Conservation (phyloP, 2,888 invertebrate species). For the Drosophila barbarae region DNA sequence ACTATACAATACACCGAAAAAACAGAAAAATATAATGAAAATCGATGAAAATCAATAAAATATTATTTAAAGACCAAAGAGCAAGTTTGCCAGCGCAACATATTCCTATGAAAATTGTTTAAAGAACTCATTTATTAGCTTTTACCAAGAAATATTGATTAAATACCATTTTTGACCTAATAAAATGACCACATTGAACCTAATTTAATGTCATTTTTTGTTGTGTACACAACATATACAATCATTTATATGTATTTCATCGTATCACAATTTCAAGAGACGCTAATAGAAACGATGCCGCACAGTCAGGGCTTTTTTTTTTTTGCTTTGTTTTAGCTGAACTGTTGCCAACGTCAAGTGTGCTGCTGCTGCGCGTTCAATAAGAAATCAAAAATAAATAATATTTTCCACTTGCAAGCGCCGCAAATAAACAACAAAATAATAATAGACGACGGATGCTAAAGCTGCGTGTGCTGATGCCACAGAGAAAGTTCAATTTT, state of each 20-base stretch:
- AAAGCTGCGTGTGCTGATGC: constrained; percentile 45
- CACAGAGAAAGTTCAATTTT: constrained; percentile 58
- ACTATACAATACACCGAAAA: constrained; percentile 1
- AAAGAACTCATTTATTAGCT: not conserved
- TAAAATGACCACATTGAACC: not conserved
- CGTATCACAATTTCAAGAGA: constrained; percentile 41
- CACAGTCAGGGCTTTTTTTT: constrained; percentile 6
- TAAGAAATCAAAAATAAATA: constrained; percentile 45
- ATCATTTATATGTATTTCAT: not conserved
- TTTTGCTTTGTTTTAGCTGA: constrained; percentile 10
- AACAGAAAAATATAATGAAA: not conserved
- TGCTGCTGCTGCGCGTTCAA: constrained; percentile 30
- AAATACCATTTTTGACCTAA: not conserved
- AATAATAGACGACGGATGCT: constrained; percentile 38
- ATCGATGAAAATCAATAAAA: not conserved
- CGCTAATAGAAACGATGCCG: constrained; percentile 36
- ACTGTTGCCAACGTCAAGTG: constrained; percentile 62
- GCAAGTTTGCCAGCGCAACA: fast-evolving
- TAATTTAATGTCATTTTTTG: not conserved
- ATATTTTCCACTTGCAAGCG: constrained; percentile 36
- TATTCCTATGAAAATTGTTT: not conserved
- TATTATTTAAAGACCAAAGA: not conserved
- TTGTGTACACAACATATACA: constrained; percentile 7
- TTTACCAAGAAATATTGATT: not conserved
- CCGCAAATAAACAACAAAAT: constrained; percentile 23